Conservation (phyloP, 2,888 invertebrate genomes). For the Platerodrilus igneus region DNA sequence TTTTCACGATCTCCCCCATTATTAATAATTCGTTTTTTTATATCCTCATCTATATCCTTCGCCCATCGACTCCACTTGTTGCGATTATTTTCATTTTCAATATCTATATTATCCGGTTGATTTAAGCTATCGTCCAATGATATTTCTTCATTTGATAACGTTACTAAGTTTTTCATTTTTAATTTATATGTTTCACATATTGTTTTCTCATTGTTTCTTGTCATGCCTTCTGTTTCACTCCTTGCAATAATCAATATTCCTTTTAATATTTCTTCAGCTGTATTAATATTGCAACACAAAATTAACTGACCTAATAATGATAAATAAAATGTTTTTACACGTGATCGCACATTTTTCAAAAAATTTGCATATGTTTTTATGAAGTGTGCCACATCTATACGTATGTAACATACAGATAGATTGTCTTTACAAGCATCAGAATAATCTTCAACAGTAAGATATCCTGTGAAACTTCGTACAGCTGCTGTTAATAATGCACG, state of each 20-base stretch:
- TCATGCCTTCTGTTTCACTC: slow-evolving; percentile 9
- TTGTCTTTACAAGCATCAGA: slow-evolving; percentile 1
- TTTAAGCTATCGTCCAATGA: neutral
- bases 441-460: neutral
- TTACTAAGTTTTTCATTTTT: slow-evolving; percentile 5
- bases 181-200: slow-evolving; percentile 1
- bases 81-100: neutral
- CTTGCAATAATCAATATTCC: slow-evolving; percentile 1
- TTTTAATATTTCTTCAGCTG: slow-evolving; percentile 7
- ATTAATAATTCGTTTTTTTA: neutral
- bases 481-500: slow-evolving; percentile 4
- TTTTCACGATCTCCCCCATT: slow-evolving; percentile 9
- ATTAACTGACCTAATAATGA: slow-evolving; percentile 7
- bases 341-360: neutral
- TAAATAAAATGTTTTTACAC: slow-evolving; percentile 8
- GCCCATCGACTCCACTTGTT: neutral
- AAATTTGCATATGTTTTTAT: slow-evolving; percentile 12
- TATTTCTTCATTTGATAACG: neutral
- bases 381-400: slow-evolving; percentile 11
- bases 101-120: neutral
- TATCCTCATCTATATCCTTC: neutral
- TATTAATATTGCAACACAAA: neutral
- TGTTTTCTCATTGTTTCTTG: neutral
- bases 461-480: neutral
- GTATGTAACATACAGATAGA: slow-evolving; percentile 7